A percentile compares a stretch with the other conserved stretches of the same genome.
phyloP scores from a whole-genome alignment of 1,140 invertebrate species.

The Nasonia vitripennis region DNA sequence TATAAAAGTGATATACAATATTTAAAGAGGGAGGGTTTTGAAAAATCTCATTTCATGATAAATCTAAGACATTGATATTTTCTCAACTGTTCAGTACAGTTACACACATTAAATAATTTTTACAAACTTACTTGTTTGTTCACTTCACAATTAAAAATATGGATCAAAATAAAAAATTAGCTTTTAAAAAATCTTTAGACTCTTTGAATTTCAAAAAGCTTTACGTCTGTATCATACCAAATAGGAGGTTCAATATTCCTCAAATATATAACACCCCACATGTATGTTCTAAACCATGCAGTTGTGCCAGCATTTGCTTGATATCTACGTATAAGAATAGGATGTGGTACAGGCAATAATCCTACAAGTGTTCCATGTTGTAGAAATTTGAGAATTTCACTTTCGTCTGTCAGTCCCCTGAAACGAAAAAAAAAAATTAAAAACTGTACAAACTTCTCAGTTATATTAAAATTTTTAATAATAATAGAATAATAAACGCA shows the following conservation, averaged over 20 bases:
- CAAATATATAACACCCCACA: conserved; percentile 99
- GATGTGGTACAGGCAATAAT: conserved; percentile 97
- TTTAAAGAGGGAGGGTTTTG: neutral
- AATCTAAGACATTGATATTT: conserved; percentile 19
- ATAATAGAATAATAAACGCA: conserved; percentile 73
- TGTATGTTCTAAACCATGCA: conserved; percentile 99
- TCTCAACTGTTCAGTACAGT: neutral
- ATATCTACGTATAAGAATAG: conserved; percentile 98
- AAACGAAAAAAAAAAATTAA: conserved; percentile 59
- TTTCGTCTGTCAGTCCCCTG: conserved; percentile 99
- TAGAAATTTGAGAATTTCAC: conserved; percentile 98
- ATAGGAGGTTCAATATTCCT: conserved; percentile 98
- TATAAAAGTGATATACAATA: conserved; percentile 16
- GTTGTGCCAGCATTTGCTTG: conserved; percentile 98
- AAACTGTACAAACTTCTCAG: neutral
- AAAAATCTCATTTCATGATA: conserved; percentile 26
- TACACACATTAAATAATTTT: neutral
- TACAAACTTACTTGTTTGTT: conserved; percentile 14
- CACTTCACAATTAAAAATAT: conserved; percentile 5
- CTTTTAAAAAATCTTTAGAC: conserved; percentile 77
- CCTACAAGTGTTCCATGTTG: conserved; percentile 99
- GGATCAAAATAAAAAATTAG: conserved; percentile 10
- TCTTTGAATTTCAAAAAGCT: conserved; percentile 97
- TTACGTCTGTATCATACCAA: conserved; percentile 99
- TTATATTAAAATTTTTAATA: neutral